Evolutionary conservation across 1,140 invertebrate genomes (phyloP), one percentile per base, ranked within the genome.

Genomic region (Linepithema humile): DNA sequence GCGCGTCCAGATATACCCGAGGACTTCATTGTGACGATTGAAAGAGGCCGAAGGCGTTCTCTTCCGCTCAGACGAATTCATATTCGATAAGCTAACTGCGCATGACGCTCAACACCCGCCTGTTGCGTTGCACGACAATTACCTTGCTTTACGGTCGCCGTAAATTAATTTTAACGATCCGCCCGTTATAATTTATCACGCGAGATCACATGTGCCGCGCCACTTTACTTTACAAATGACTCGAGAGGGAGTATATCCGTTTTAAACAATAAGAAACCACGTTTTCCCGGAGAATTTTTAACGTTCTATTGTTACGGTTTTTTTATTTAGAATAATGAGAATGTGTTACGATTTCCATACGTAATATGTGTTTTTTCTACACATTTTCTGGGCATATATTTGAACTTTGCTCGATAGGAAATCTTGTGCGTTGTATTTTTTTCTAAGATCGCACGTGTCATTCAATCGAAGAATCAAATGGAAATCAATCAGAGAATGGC

Each of bases 111-210:
- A 67, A 53, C 43, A 40, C 35, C 17, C 75, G 62, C 48, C 64
- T 70, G 64, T 80, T 80, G 75, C 75, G 20, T 40, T 20, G 32
- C 5, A 32, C 62, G 75, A 55, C 40, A 32, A 65, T n/a, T 69
- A 40, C 35, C 57, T 80, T 40, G 35, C 75, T 78, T 78, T 43
- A 67, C 23, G 35, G 64, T 80, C 29, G 50, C 35, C 26, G 64
- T 55, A 80, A 80, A 80, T 80, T 69, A 70, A 80, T 78, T 78
- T 78, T 69, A 67, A 62, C 59, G 74, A 78, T 53, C 23, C 45
- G 29, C 59, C 32, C n/a, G 73, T 77, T 67, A 50, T 53, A 45
- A 67, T 78, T 78, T 67, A 67, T 78, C 45, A 50, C 60, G 23
- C 10, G 32, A 35, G 72, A 75, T 75, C 72, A 29, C 23, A 9